These are phyloP conservation scores for Exocentrus adspersus DNA, from an alignment of 2,888 invertebrate genomes.

Conservation along the genomic window DNA sequence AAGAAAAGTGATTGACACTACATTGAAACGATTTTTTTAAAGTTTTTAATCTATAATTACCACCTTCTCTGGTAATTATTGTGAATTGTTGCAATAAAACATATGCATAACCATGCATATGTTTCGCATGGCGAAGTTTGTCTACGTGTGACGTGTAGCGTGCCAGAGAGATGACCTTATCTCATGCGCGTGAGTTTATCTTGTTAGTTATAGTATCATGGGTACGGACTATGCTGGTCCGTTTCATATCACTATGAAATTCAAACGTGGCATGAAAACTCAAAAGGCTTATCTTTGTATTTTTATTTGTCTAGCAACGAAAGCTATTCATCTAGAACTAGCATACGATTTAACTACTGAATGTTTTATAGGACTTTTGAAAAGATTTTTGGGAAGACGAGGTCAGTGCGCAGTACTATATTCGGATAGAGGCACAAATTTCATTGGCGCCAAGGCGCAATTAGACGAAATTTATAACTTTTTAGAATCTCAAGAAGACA, in stretches of 20 bases:
- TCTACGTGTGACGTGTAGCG: too few relatives aligned
- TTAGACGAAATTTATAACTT: constrained; percentile 16
- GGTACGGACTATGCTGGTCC: constrained; percentile 24
- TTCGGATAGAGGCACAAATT: constrained; percentile 23
- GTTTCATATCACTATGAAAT: not conserved
- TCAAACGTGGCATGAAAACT: constrained; percentile 8
- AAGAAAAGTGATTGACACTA: too few relatives aligned
- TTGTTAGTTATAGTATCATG: too few relatives aligned
- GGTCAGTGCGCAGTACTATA: constrained; percentile 7
- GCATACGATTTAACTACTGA: constrained; percentile 16
- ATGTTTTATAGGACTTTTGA: constrained; percentile 18
- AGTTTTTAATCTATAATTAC: too few relatives aligned
- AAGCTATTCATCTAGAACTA: constrained; percentile 22
- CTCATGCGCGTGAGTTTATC: too few relatives aligned
- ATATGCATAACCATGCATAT: too few relatives aligned
- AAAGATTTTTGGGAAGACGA: constrained; percentile 17
- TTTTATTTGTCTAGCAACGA: constrained; percentile 16
- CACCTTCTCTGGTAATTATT: too few relatives aligned
- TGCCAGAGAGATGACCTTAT: too few relatives aligned
- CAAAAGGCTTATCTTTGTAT: constrained; percentile 9
- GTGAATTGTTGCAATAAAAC: too few relatives aligned
- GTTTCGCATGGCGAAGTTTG: too few relatives aligned
- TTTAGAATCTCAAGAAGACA: constrained; percentile 10
- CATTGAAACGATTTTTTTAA: too few relatives aligned
- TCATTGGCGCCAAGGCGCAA: constrained; percentile 16